phyloP scores from a whole-genome alignment of 2,888 invertebrate genomes.

The Drosophila engyochracea region DNA sequence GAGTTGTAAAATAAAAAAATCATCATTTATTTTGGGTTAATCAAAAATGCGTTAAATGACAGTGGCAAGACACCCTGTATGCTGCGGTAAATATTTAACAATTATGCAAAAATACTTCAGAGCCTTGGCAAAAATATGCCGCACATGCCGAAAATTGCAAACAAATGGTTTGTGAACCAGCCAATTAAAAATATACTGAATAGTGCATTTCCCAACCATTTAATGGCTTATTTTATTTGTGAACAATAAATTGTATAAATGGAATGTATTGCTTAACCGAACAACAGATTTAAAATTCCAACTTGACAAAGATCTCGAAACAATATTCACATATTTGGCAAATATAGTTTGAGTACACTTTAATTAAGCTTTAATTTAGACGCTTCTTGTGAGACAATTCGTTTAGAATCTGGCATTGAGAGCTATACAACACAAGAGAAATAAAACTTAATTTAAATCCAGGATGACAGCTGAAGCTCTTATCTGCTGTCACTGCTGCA shows the following conservation, averaged over 20 bases:
- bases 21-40: constrained; percentile 13
- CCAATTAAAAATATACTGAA: constrained; percentile 29
- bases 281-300: too few species aligned
- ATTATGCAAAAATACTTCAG: constrained; percentile 48
- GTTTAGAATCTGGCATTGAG: constrained; percentile 6
- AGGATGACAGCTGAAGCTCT: constrained; percentile 36
- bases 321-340: background rate
- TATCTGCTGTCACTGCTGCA: constrained; percentile 39
- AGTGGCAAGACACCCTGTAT: constrained; percentile 43
- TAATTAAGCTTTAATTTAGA: constrained; percentile 19
- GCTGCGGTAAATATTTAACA: constrained; percentile 48
- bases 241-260: background rate
- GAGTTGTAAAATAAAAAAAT: constrained; percentile 14
- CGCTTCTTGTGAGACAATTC: background rate
- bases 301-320: background rate
- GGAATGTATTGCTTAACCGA: too few species aligned
- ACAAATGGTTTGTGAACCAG: constrained; percentile 15
- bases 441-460: constrained; percentile 44
- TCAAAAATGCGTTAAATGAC: background rate
- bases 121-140: constrained; percentile 8
- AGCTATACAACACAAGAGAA: constrained; percentile 19
- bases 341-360: background rate
- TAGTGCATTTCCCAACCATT: background rate
- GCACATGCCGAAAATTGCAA: constrained; percentile 9
- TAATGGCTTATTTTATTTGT: background rate